phyloP scores from a whole-genome alignment of 2,113 vertebrate genomes.

The Coptodon rendalli region DNA sequence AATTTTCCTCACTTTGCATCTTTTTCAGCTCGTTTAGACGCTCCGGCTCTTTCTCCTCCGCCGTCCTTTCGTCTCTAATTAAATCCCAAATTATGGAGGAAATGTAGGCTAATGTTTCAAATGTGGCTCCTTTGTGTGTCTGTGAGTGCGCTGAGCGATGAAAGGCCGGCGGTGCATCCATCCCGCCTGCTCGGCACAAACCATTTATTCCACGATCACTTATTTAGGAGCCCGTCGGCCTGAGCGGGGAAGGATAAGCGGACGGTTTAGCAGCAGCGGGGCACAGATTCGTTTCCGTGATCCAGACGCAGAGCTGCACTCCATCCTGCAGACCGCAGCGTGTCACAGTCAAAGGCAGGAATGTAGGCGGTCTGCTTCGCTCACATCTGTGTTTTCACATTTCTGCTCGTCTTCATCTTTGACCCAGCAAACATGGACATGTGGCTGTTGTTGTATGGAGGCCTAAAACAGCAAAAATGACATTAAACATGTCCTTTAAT shows the following conservation, averaged over 20 bases:
- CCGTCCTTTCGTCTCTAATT: not conserved
- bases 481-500: not conserved
- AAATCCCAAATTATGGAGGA: not conserved
- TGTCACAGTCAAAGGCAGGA: not conserved
- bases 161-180: constrained; percentile 1
- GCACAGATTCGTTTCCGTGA: not conserved
- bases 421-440: not conserved
- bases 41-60: not conserved
- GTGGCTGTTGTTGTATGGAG: not conserved
- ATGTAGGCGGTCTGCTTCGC: not conserved
- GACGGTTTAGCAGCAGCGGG: not conserved
- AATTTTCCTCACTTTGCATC: not conserved
- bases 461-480: not conserved
- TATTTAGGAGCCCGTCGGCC: constrained; percentile 22
- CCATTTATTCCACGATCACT: constrained; percentile 33
- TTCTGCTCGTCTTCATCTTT: not conserved
- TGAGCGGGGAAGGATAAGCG: not conserved
- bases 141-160: not conserved
- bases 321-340: not conserved
- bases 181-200: not conserved
- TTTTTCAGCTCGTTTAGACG: not conserved
- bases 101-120: not conserved
- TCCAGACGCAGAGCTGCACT: not conserved
- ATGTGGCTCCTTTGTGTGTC: not conserved
- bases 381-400: not conserved